phyloP scores from a whole-genome alignment of 2,888 invertebrate genomes.

The Papilio elwesi region DNA sequence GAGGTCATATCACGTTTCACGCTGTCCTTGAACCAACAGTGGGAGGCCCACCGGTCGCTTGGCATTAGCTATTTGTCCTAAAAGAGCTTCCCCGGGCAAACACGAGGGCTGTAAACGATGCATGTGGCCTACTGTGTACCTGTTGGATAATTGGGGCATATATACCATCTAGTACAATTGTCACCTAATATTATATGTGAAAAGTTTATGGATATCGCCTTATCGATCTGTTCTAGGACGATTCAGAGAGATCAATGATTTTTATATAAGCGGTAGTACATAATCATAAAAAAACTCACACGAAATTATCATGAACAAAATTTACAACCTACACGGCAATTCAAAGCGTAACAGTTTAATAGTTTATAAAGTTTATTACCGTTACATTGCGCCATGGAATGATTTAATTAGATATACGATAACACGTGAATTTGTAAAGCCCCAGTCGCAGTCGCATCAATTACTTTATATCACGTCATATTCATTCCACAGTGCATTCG shows the following conservation, averaged over 20 bases:
- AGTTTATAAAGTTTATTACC: conserved; percentile 39
- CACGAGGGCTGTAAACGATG: too few species aligned
- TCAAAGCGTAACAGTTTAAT: conserved; percentile 31
- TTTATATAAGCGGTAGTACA: neutral
- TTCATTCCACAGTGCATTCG: conserved; percentile 79
- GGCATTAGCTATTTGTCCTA: too few species aligned
- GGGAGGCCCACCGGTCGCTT: too few species aligned
- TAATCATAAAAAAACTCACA: neutral
- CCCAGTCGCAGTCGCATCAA: conserved; percentile 54
- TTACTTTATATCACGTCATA: conserved; percentile 77
- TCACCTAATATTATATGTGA: neutral
- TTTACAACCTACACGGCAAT: conserved; percentile 23
- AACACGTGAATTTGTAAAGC: conserved; percentile 34
- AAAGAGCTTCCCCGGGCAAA: too few species aligned
- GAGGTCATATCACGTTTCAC: too few species aligned
- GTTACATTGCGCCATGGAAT: conserved; percentile 28
- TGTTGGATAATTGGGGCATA: too few species aligned
- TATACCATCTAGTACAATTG: too few species aligned
- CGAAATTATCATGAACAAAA: conserved; percentile 18
- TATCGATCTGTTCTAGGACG: neutral
- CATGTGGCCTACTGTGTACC: too few species aligned
- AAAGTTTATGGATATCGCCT: neutral
- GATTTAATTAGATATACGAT: conserved; percentile 40
- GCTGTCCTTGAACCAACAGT: too few species aligned
- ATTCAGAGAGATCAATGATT: neutral